Percentiles rank a stretch among this genome's conserved stretches.
These are phyloP conservation scores for Atta cephalotes DNA, from an alignment of 1,140 invertebrate species.

Conservation along the genomic window DNA sequence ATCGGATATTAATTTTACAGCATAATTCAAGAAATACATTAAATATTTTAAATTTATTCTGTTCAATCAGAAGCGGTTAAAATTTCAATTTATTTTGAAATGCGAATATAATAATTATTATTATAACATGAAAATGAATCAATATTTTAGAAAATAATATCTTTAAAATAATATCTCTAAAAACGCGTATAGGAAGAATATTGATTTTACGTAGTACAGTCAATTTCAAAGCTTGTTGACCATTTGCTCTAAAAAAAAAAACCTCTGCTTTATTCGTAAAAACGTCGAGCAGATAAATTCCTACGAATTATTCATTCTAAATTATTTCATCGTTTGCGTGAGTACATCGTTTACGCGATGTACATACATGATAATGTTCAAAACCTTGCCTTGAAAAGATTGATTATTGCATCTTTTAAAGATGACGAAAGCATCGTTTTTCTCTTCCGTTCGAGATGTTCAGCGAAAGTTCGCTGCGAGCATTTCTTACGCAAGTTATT, in stretches of 20 bases:
- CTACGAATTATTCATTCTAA: constrained; percentile 44
- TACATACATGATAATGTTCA: constrained; percentile 60
- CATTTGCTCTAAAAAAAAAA: constrained; percentile 59
- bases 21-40: not conserved
- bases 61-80: not conserved
- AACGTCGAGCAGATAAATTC: constrained; percentile 58
- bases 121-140: not conserved
- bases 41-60: not conserved
- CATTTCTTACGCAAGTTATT: constrained; percentile 11
- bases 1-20: not conserved
- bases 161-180: not conserved
- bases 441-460: constrained; percentile 21
- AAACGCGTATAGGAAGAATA: not conserved
- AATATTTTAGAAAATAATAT: not conserved
- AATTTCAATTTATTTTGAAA: not conserved
- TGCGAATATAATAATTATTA: not conserved
- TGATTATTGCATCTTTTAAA: constrained; percentile 32
- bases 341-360: constrained; percentile 40
- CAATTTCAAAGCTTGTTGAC: constrained; percentile 10
- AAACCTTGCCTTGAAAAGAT: constrained; percentile 50
- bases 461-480: not conserved
- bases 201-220: not conserved
- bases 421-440: constrained; percentile 47
- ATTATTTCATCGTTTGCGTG: constrained; percentile 52
- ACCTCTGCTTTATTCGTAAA: constrained; percentile 16